A percentile compares a stretch with the other conserved stretches of the same genome.
Conservation (phyloP, 2,113 vertebrate species). For the Ondatra zibethicus region DNA sequence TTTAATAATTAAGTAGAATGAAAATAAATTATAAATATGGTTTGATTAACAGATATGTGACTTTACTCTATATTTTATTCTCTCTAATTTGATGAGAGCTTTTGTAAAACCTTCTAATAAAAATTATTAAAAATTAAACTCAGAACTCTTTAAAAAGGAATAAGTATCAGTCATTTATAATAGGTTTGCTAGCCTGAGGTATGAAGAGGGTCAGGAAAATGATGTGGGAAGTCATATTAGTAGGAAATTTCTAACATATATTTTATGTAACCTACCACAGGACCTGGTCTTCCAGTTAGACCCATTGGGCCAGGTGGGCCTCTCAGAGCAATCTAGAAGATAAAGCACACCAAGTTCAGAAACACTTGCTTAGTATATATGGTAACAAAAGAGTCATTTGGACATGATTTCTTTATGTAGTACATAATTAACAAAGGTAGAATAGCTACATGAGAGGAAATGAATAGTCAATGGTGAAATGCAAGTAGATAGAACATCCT, state of each 20-base stretch:
- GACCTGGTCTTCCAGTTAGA: constrained; percentile 97
- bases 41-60: constrained; percentile 11
- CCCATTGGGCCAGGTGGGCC: constrained; percentile 98
- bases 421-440: background rate
- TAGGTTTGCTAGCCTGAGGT: background rate
- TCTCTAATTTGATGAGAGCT: background rate
- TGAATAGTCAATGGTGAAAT: background rate
- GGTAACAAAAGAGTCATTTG: background rate
- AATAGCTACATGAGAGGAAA: background rate
- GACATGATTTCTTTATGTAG: background rate
- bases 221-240: background rate
- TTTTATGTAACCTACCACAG: constrained; percentile 92
- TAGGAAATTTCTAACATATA: background rate
- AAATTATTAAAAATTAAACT: background rate
- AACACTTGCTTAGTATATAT: background rate
- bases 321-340: constrained; percentile 95
- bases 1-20: constrained; percentile 10
- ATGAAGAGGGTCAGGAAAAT: background rate
- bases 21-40: background rate
- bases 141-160: background rate
- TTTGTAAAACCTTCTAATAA: background rate
- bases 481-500: background rate
- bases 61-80: background rate
- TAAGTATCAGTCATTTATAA: background rate
- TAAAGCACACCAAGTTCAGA: constrained; percentile 56